Evolutionary conservation across 2,888 invertebrate species (phyloP), one percentile per base, ranked within the genome.

Genomic region (Anorthoa munda): DNA sequence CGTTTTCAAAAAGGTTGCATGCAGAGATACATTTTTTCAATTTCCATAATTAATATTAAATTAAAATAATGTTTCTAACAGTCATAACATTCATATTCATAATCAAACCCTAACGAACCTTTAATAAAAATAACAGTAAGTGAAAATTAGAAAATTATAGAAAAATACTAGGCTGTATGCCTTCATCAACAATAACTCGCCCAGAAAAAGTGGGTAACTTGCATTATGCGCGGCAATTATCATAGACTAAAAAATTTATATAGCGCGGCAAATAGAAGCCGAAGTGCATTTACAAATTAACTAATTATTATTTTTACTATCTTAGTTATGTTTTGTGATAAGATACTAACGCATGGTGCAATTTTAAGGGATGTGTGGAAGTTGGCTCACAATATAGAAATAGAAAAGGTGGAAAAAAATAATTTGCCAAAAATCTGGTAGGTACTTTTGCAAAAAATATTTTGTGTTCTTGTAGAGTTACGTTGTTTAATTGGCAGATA

Each of bases 361-460:
- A 56, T 39, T 3, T 64, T 90, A 5, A 69, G 79, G 0, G 77
- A 60, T 51, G 86, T 76, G n/a, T 90, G 90, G 90, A 86, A 84
- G 46, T 65, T 82, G 0, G 89, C 83, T 11, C 72, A 88, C 59
- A 74, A 85, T 50, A 64, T 86, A 4, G 56, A 66, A 1, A 60
- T 56, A 17, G 70, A 77, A 48, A 48, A 68, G 2, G 46, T 66
- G 5, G 82, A 80, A 21, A 79, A 85, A 39, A 21, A 9, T 1
- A 64, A 78, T 61, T 66, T 90, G 39, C 76, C 85, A 7, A 74
- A 72, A 64, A 84, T 89, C 63, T 90, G 90, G 90, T 90, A 74
- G 23, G 86, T 66, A 26, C 39, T 39, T 39, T 39, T 45, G 13
- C 18, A 13, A 12, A n/a, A 45, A 53, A 51, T 60, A 17, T 51